A percentile compares a stretch with the other conserved stretches of the same genome.
phyloP scores from a whole-genome alignment of 2,888 invertebrate genomes.

The Ophonus ardosiacus region DNA sequence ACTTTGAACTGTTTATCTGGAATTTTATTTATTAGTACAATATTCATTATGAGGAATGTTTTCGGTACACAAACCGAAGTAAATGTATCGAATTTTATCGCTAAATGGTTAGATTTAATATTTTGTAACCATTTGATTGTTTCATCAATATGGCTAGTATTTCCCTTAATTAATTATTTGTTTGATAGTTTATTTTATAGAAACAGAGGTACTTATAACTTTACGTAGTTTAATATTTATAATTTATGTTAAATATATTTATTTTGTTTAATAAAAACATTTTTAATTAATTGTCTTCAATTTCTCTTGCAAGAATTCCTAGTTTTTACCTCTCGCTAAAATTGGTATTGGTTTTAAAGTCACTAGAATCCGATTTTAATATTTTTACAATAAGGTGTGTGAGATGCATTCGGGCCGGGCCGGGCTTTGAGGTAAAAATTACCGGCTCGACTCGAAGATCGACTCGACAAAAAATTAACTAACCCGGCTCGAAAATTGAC shows the following conservation, averaged over 20 bases:
- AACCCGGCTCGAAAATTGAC: no score
- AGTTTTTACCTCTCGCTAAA: no score
- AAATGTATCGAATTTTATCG: slow-evolving; percentile 29
- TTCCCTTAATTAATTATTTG: slow-evolving; percentile 59
- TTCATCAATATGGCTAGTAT: slow-evolving; percentile 61
- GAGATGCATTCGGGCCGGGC: no score
- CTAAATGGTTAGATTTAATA: slow-evolving; percentile 63
- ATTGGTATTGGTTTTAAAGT: no score
- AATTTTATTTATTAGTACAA: slow-evolving; percentile 65
- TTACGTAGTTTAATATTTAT: neutral
- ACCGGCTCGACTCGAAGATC: no score
- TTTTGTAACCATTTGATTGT: slow-evolving; percentile 62
- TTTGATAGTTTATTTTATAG: slow-evolving; percentile 36
- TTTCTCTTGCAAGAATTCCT: no score
- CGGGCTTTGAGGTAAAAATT: no score
- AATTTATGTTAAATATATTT: slow-evolving; percentile 12
- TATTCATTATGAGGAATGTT: neutral
- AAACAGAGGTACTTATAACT: slow-evolving; percentile 37
- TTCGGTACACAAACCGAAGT: slow-evolving; percentile 46
- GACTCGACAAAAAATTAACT: no score
- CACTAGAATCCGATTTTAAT: no score
- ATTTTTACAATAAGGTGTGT: no score
- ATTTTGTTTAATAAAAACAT: neutral
- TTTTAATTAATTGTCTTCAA: no score
- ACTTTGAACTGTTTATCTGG: slow-evolving; percentile 67